phyloP scores from a whole-genome alignment of 2,888 invertebrate species.

The Caenorhabditis japonica region DNA sequence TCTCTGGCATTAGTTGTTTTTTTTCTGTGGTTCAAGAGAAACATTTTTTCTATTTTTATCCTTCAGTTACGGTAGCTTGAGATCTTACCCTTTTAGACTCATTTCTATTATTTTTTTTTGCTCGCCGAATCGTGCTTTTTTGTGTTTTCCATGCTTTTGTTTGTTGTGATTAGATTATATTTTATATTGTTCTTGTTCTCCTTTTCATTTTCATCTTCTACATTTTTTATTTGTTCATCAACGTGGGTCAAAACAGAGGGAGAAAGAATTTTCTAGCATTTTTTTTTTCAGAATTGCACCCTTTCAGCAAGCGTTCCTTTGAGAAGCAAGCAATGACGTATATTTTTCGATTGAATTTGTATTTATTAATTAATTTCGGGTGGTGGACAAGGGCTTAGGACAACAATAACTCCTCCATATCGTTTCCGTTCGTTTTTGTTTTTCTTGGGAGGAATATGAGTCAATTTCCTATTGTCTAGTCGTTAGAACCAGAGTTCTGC shows the following conservation, averaged over 20 bases:
- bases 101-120: conserved; percentile 19
- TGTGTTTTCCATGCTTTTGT: too few relatives aligned
- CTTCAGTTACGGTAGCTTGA: too few relatives aligned
- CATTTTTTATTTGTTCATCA: too few relatives aligned
- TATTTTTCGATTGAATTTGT: conserved; percentile 34
- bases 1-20: conserved; percentile 25
- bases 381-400: conserved; percentile 16
- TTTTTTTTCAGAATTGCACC: conserved; percentile 34
- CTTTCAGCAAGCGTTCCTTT: conserved; percentile 1
- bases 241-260: background rate
- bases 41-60: background rate
- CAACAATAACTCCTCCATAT: conserved; percentile 34
- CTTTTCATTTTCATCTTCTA: too few relatives aligned
- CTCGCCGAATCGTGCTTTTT: too few relatives aligned
- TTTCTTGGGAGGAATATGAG: too few relatives aligned
- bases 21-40: background rate
- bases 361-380: conserved; percentile 33
- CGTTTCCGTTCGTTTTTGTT: too few relatives aligned
- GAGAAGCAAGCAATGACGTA: conserved; percentile 22
- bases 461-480: too few relatives aligned
- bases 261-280: conserved; percentile 39
- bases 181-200: too few relatives aligned
- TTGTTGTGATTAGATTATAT: too few relatives aligned
- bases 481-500: too few relatives aligned
- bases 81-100: background rate